phyloP scores from a whole-genome alignment of 2,113 vertebrate species.

The Formicarius rufipectus region DNA sequence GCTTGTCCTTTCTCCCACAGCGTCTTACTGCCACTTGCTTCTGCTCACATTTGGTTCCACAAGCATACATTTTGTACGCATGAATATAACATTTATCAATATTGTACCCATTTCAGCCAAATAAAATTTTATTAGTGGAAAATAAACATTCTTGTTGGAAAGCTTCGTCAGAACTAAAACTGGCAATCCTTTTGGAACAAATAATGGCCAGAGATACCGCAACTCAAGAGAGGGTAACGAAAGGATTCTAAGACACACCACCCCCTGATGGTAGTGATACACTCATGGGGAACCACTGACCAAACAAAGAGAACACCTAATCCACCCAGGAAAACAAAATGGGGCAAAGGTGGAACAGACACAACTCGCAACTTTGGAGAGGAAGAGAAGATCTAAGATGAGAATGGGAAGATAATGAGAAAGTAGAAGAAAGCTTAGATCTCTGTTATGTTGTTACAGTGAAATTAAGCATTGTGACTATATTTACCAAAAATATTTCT shows the following conservation, averaged over 20 bases:
- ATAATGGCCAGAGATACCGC: neutral
- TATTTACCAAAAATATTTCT: neutral
- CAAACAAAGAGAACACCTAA: neutral
- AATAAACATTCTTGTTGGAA: constrained; percentile 12
- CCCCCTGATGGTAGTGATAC: neutral
- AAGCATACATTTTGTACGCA: neutral
- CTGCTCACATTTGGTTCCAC: neutral
- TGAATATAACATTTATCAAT: constrained; percentile 35
- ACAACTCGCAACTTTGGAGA: neutral
- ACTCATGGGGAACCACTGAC: neutral
- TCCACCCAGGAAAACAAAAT: neutral
- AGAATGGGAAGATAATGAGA: neutral
- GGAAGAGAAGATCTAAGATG: neutral
- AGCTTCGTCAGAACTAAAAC: neutral
- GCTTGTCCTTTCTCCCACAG: constrained; percentile 38
- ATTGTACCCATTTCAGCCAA: constrained; percentile 44
- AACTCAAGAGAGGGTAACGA: neutral
- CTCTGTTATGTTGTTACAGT: neutral
- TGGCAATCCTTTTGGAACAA: neutral
- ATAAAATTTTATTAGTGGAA: neutral
- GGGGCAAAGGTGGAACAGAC: fast-evolving
- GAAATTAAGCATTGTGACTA: neutral
- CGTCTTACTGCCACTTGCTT: constrained; percentile 21
- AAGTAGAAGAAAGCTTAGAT: neutral
- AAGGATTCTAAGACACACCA: neutral